Evolutionary conservation across 23 tunicate species (phyloP).

Genomic region (Halocynthia roretzi): DNA sequence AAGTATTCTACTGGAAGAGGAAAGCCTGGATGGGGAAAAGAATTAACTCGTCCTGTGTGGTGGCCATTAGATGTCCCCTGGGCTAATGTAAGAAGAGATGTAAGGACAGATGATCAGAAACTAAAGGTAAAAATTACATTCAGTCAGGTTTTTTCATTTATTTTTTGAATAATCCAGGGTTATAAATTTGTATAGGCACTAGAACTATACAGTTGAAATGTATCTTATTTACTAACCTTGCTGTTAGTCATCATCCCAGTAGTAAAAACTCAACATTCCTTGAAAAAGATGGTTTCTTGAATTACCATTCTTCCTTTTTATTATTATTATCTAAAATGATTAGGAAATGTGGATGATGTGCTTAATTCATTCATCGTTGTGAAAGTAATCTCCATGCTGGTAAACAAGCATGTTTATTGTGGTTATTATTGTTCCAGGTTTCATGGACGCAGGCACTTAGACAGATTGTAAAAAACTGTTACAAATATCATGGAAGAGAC

Average conservation of each 20-base stretch:
- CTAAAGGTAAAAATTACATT: slow-evolving; percentile 28
- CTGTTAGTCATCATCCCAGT: too few species aligned
- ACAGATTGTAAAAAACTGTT: slow-evolving; percentile 78
- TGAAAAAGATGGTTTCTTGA: too few species aligned
- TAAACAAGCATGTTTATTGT: background rate
- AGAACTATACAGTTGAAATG: too few species aligned
- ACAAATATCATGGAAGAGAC: slow-evolving; percentile 60
- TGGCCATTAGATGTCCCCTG: slow-evolving; percentile 97
- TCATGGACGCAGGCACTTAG: slow-evolving; percentile 89
- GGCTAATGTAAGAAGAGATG: slow-evolving; percentile 86
- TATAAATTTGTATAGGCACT: too few species aligned
- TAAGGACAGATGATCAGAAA: slow-evolving; percentile 50
- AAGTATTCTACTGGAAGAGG: slow-evolving; percentile 81
- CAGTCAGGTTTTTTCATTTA: too few species aligned
- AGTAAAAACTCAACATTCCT: too few species aligned
- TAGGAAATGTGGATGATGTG: too few species aligned
- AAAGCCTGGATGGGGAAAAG: slow-evolving; percentile 92
- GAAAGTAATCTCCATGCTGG: background rate
- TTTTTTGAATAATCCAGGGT: too few species aligned
- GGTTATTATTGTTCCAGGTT: slow-evolving; percentile 29
- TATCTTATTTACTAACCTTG: too few species aligned
- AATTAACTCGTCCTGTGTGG: slow-evolving; percentile 68
- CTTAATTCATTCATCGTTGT: background rate
- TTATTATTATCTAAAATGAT: too few species aligned
- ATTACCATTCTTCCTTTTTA: too few species aligned